These are phyloP conservation scores for Anoura caudifer DNA, from an alignment of 2,113 vertebrate species.

Conservation along the genomic window DNA sequence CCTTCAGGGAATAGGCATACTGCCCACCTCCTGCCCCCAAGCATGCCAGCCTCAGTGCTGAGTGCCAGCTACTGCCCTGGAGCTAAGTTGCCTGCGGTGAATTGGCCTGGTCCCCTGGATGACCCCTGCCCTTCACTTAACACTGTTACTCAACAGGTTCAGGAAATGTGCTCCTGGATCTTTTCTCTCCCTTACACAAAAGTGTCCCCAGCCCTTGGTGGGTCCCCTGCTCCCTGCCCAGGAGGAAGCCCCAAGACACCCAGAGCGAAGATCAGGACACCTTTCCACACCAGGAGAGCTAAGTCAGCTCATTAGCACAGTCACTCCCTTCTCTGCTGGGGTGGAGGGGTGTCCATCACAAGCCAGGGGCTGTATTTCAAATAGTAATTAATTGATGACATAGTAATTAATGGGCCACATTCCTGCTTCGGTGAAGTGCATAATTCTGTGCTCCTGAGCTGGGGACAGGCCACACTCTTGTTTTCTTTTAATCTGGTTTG, in stretches of 20 bases:
- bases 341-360: neutral
- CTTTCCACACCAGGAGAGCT: neutral
- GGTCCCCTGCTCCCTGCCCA: neutral
- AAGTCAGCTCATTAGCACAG: neutral
- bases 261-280: neutral
- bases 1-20: accelerated
- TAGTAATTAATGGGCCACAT: neutral
- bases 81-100: conserved; percentile 70
- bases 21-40: accelerated
- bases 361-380: neutral
- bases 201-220: neutral
- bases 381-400: neutral
- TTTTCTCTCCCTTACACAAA: conserved; percentile 46
- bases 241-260: neutral
- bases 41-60: conserved; percentile 38
- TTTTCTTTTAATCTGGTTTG: conserved; percentile 43
- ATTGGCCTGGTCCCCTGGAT: conserved; percentile 75
- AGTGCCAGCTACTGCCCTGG: conserved; percentile 47
- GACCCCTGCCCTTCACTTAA: conserved; percentile 58
- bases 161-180: conserved; percentile 60
- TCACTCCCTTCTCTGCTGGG: neutral
- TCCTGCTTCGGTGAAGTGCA: neutral
- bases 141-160: neutral
- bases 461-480: neutral
- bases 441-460: neutral